These are phyloP conservation scores for Electrophaes corylata DNA, from an alignment of 2,888 invertebrate species.

Conservation along the genomic window DNA sequence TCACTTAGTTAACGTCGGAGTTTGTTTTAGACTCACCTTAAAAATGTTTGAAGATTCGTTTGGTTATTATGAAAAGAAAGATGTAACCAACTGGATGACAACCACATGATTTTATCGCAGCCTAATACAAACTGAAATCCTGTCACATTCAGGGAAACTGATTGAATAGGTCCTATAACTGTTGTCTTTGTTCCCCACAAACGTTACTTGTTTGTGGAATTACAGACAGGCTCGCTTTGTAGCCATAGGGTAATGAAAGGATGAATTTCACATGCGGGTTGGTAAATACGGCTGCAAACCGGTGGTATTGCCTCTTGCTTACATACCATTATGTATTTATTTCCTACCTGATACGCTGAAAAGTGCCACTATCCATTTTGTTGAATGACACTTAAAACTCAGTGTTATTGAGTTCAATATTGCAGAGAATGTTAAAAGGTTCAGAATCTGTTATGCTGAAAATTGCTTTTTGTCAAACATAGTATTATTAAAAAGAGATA, in stretches of 20 bases:
- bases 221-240: conserved; percentile 28
- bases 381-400: conserved; percentile 26
- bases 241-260: conserved; percentile 48
- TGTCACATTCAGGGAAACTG: conserved; percentile 8
- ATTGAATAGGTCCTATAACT: conserved; percentile 18
- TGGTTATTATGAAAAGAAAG: not conserved
- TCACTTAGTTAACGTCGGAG: not conserved
- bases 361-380: conserved; percentile 17
- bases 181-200: conserved; percentile 16
- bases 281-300: conserved; percentile 42
- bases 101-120: too few relatives aligned
- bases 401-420: conserved; percentile 30
- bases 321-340: conserved; percentile 33
- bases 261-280: conserved; percentile 54
- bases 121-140: conserved; percentile 1
- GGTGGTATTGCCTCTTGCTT: conserved; percentile 39
- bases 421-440: conserved; percentile 29
- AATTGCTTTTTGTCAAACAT: conserved; percentile 33
- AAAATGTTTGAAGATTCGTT: not conserved
- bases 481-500: conserved; percentile 29
- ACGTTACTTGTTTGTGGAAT: conserved; percentile 26
- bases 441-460: conserved; percentile 23
- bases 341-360: conserved; percentile 20
- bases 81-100: not conserved
- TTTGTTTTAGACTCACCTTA: not conserved